These are phyloP conservation scores for Drepana falcataria DNA, from an alignment of 2,888 invertebrate species.

Conservation along the genomic window DNA sequence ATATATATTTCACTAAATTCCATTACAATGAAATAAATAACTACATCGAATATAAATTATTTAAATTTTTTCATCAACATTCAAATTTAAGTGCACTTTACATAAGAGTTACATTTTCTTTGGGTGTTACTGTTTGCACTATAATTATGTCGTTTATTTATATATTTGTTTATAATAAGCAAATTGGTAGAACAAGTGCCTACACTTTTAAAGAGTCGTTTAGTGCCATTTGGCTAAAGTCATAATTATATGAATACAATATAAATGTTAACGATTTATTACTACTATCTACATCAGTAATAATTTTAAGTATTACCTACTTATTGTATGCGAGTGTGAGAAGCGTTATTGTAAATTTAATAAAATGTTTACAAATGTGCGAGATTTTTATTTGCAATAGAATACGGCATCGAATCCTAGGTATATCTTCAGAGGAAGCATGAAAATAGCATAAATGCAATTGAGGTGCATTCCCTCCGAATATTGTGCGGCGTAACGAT, in stretches of 20 bases:
- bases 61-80: neutral
- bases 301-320: conserved; percentile 61
- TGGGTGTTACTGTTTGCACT: neutral
- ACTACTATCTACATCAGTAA: conserved; percentile 8
- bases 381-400: conserved; percentile 16
- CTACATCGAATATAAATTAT: neutral
- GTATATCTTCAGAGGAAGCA: too few species aligned
- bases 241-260: conserved; percentile 30
- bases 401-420: too few species aligned
- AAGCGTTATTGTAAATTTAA: conserved; percentile 57
- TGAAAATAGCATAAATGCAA: too few species aligned
- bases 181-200: neutral
- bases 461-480: too few species aligned
- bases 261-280: conserved; percentile 12
- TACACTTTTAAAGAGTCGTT: conserved; percentile 21
- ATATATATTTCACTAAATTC: neutral
- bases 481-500: too few species aligned
- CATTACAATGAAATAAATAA: too few species aligned
- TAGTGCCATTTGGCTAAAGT: conserved; percentile 59
- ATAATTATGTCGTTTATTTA: neutral
- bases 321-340: conserved; percentile 60
- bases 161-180: neutral
- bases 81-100: neutral
- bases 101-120: neutral
- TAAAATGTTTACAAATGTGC: conserved; percentile 54